A percentile compares a stretch with the other conserved stretches of the same genome.
phyloP scores from a whole-genome alignment of 1,140 invertebrate genomes.

The Rhizoglyphus robini region DNA sequence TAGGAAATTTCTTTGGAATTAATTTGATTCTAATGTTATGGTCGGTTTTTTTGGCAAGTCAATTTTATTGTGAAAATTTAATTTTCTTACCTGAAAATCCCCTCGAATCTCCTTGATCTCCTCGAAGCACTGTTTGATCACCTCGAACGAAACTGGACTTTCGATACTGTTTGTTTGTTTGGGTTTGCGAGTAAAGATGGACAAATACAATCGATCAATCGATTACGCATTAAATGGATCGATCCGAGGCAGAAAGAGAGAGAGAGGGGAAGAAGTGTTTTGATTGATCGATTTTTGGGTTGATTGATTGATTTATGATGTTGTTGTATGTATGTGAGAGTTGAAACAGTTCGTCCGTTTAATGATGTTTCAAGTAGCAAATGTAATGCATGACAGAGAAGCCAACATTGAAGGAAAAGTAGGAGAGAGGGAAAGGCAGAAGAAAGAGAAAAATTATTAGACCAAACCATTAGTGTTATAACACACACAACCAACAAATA shows the following conservation, averaged over 20 bases:
- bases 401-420: too few relatives aligned
- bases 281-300: not conserved
- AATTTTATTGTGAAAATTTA: too few relatives aligned
- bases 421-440: too few relatives aligned
- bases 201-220: not conserved
- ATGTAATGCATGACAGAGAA: too few relatives aligned
- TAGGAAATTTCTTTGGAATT: too few relatives aligned
- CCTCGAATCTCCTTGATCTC: constrained; percentile 62
- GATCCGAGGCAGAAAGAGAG: not conserved
- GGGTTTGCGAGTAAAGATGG: not conserved
- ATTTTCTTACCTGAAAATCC: constrained; percentile 42
- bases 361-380: too few relatives aligned
- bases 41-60: too few relatives aligned
- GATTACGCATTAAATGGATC: not conserved
- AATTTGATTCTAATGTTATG: too few relatives aligned
- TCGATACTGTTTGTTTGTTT: constrained; percentile 44
- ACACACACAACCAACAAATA: too few relatives aligned
- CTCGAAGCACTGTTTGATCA: constrained; percentile 63
- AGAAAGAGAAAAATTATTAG: too few relatives aligned
- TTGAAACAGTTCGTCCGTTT: too few relatives aligned
- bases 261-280: not conserved
- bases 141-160: constrained; percentile 54
- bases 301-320: not conserved
- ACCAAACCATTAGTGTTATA: too few relatives aligned
- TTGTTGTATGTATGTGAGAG: not conserved